Percentiles rank a stretch among this genome's conserved stretches.
phyloP scores from a whole-genome alignment of 2,113 vertebrate species.

The Ptilorrhoa leucosticta region DNA sequence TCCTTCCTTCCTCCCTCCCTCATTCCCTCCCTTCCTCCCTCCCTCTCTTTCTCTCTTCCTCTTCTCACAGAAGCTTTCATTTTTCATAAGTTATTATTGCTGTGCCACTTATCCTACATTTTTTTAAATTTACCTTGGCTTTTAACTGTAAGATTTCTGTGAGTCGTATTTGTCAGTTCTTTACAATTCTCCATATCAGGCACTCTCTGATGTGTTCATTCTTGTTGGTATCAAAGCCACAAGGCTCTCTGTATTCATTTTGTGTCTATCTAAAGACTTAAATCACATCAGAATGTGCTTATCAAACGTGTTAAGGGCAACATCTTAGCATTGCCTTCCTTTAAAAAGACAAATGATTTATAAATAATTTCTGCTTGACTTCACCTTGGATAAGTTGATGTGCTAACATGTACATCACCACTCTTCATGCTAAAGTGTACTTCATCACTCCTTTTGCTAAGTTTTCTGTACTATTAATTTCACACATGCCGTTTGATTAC shows the following conservation, averaged over 20 bases:
- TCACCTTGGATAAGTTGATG: neutral
- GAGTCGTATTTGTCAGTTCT: neutral
- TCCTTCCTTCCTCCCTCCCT: fast-evolving
- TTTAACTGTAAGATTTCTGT: constrained; percentile 2
- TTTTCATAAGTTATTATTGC: neutral
- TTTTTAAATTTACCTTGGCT: neutral
- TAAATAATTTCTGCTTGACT: neutral
- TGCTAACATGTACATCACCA: neutral
- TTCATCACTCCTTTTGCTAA: neutral
- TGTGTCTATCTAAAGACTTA: neutral
- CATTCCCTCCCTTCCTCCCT: fast-evolving
- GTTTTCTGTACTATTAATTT: neutral
- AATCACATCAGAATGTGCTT: constrained; percentile 9
- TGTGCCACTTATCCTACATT: neutral
- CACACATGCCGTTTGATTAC: neutral
- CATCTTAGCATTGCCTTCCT: neutral
- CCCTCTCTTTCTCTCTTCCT: neutral
- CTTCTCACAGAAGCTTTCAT: neutral
- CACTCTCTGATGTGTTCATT: constrained; percentile 3
- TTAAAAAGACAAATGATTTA: constrained; percentile 35
- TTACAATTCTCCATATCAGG: neutral
- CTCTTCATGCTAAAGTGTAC: neutral
- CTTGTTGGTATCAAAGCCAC: constrained; percentile 10
- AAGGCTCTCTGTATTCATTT: constrained; percentile 20
- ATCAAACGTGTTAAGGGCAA: constrained; percentile 27